These are phyloP conservation scores for Lepus timidus DNA, from an alignment of 2,113 vertebrate species.

Conservation along the genomic window DNA sequence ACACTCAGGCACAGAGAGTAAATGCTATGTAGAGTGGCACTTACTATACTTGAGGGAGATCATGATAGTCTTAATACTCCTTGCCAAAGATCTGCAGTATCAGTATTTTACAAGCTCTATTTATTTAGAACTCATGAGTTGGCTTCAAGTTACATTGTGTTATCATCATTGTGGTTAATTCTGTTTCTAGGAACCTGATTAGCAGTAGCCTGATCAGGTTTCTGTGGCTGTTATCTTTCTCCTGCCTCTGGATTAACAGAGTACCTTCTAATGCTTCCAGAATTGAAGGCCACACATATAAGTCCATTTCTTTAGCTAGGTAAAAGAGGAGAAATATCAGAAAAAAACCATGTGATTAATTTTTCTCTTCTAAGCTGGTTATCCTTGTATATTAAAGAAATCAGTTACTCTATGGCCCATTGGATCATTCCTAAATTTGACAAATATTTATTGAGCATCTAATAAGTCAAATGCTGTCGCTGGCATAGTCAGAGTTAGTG, in stretches of 20 bases:
- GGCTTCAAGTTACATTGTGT: background rate
- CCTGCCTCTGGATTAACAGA: background rate
- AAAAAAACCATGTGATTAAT: background rate
- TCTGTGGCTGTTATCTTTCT: background rate
- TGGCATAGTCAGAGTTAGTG: background rate
- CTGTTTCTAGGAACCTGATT: background rate
- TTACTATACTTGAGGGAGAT: background rate
- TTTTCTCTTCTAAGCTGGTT: background rate
- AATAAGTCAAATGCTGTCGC: background rate
- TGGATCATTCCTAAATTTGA: background rate
- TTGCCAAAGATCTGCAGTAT: background rate
- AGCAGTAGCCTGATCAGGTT: background rate
- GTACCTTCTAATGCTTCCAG: background rate
- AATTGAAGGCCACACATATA: background rate
- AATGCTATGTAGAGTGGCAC: background rate
- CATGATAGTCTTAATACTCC: background rate
- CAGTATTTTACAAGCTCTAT: background rate
- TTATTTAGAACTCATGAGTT: background rate
- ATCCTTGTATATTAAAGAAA: background rate
- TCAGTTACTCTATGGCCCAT: background rate
- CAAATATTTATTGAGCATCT: constrained; percentile 13
- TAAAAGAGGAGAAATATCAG: background rate
- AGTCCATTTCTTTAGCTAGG: background rate
- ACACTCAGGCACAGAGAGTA: background rate
- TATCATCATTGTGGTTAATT: background rate